Conservation (phyloP, 64 coral and sea anemone genomes). For the Montipora efflorescens region DNA sequence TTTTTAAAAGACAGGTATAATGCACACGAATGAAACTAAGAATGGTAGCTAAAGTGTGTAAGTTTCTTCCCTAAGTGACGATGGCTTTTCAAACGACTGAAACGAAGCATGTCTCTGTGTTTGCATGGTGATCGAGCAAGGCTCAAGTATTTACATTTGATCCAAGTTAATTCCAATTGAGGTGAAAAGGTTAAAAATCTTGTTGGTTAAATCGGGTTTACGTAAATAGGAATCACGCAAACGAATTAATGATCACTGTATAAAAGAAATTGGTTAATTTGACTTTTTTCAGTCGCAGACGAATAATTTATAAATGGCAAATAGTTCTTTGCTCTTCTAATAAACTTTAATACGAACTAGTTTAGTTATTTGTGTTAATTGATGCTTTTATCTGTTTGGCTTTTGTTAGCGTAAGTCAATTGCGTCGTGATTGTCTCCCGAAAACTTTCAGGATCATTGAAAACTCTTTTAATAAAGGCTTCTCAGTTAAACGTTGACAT, state of each 20-base stretch:
- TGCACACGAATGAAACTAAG: too few species aligned
- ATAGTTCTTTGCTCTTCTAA: background rate
- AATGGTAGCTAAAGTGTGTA: too few species aligned
- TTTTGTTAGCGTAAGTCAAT: background rate
- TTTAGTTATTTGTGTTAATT: background rate
- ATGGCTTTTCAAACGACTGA: background rate
- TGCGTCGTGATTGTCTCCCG: background rate
- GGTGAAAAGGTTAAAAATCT: background rate
- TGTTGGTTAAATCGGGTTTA: background rate
- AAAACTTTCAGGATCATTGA: background rate
- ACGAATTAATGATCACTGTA: background rate
- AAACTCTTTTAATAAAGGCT: background rate
- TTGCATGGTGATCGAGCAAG: background rate
- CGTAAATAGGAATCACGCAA: constrained; percentile 28
- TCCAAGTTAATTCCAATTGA: background rate
- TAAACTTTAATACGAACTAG: background rate
- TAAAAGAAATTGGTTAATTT: background rate
- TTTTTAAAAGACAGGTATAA: too few species aligned
- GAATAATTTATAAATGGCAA: background rate
- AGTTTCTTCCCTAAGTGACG: too few species aligned
- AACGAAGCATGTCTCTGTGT: background rate
- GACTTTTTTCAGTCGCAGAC: background rate
- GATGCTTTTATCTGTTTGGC: background rate
- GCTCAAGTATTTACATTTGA: constrained; percentile 1
- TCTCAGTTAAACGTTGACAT: too few species aligned